phyloP scores from a whole-genome alignment of 2,797 vertebrate species.

The Scarus forsteni region DNA sequence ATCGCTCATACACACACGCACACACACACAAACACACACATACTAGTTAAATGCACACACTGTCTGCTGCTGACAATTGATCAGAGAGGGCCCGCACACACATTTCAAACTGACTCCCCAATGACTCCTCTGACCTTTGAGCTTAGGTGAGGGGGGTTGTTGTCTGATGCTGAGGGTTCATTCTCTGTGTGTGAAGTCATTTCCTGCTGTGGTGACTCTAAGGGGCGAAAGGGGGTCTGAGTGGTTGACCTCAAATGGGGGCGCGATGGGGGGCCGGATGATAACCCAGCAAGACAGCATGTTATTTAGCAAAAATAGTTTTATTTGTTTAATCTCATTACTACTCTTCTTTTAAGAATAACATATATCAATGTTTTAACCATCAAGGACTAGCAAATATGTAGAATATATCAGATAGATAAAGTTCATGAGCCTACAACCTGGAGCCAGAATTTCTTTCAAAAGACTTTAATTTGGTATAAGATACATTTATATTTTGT shows the following conservation, averaged over 20 bases:
- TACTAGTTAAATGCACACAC: conserved; percentile 44
- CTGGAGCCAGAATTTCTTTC: no score
- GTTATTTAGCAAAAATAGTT: conserved; percentile 22
- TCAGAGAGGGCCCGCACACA: conserved; percentile 63
- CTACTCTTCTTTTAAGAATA: background rate
- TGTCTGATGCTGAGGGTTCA: conserved; percentile 66
- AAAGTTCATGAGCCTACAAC: no score
- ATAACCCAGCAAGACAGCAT: conserved; percentile 2
- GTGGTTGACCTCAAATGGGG: conserved; percentile 51
- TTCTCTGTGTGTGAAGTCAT: conserved; percentile 75
- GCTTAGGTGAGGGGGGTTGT: conserved; percentile 64
- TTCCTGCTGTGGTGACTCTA: conserved; percentile 63
- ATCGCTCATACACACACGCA: conserved; percentile 38
- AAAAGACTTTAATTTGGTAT: no score
- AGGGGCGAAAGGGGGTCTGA: conserved; percentile 37
- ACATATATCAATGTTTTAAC: background rate
- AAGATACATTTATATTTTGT: no score
- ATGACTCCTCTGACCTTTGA: conserved; percentile 66
- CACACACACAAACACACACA: conserved; percentile 20
- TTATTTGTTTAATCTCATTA: conserved; percentile 4
- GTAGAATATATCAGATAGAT: no score
- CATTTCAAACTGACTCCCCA: conserved; percentile 63
- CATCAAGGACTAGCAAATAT: no score
- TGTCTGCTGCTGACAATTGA: conserved; percentile 67
- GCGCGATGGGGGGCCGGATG: conserved; percentile 26